Evolutionary conservation across 2,797 vertebrate species (phyloP).

Genomic region (Clarias fuscus): DNA sequence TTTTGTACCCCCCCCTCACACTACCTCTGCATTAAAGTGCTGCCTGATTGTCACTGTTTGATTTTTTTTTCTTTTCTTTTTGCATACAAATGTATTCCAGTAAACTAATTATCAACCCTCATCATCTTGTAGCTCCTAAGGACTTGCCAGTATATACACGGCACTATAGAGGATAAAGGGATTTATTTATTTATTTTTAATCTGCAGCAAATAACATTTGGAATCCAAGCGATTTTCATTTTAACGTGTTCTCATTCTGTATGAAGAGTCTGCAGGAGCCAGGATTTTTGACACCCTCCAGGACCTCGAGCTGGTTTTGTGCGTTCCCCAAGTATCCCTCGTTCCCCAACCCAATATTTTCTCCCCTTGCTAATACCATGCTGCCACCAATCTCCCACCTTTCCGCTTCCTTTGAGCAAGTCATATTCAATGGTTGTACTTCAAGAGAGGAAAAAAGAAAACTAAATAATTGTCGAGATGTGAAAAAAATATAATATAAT

Average conservation of each 20-base stretch:
- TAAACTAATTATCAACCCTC: neutral
- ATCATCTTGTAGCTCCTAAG: neutral
- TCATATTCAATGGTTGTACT: neutral
- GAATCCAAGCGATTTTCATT: neutral
- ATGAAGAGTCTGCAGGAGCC: neutral
- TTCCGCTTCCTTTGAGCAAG: neutral
- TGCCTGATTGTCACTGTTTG: neutral
- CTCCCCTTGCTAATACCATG: neutral
- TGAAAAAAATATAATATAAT: neutral
- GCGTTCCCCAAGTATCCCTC: neutral
- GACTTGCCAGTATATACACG: neutral
- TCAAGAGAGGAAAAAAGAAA: neutral
- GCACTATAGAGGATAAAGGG: neutral
- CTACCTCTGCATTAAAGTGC: neutral
- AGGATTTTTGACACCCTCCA: neutral
- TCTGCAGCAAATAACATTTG: neutral
- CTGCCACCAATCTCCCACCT: neutral
- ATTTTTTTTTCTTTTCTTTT: neutral
- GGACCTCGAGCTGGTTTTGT: neutral
- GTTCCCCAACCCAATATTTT: neutral
- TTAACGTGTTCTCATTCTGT: neutral
- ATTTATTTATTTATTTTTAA: neutral
- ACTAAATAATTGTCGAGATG: neutral
- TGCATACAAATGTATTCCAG: neutral
- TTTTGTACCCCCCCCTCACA: neutral